Base-by-base conservation (phyloP, 2,888 invertebrate genomes). In the Callosobruchus maculatus region DNA sequence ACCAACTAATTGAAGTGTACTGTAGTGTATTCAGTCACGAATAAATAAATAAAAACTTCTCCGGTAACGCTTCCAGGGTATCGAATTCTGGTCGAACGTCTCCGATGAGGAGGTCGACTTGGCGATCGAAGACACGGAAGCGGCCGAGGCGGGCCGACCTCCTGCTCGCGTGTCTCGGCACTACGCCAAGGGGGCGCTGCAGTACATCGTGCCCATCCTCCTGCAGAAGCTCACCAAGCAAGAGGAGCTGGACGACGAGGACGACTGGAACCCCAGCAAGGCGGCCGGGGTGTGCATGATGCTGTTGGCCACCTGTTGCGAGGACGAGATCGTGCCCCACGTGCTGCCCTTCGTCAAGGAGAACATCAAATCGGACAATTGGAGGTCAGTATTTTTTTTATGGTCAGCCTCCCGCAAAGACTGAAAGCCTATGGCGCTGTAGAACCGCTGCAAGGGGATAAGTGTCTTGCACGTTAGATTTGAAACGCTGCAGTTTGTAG, bases 11-110 rank as follows among this genome's bases (percentile, higher is more conserved):
- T n/a, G n/a, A n/a, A n/a, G n/a, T n/a, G n/a, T n/a, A n/a, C n/a
- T n/a, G n/a, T n/a, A n/a, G n/a, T n/a, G n/a, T n/a, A n/a, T n/a
- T n/a, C n/a, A n/a, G 26, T 26, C 7, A 7, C 26, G 7, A 7
- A 26, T 26, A 26, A 26, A 26, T 4, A 4, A 7, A 2, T 26
- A 26, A 26, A 26, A 26, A 4, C 7, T 7, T 26, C 3, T 26
- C 26, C 26, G 26, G 26, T 26, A 26, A 26, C 26, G 26, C 7
- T 7, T 1, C 49, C 99, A 99, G 89, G 99, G 99, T 80, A 99
- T 99, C 86, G 99, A 99, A 88, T 99, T 99, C 89, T 99, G 99
- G 99, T 99, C 98, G 3, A 99, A 98, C 83, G 98, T 99, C 0
- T 98, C 99, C 84, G 99, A 99, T 88, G 99, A 99, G 88, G 99